These are phyloP conservation scores for Papilio protenor DNA, from an alignment of 2,888 invertebrate genomes.

Conservation along the genomic window DNA sequence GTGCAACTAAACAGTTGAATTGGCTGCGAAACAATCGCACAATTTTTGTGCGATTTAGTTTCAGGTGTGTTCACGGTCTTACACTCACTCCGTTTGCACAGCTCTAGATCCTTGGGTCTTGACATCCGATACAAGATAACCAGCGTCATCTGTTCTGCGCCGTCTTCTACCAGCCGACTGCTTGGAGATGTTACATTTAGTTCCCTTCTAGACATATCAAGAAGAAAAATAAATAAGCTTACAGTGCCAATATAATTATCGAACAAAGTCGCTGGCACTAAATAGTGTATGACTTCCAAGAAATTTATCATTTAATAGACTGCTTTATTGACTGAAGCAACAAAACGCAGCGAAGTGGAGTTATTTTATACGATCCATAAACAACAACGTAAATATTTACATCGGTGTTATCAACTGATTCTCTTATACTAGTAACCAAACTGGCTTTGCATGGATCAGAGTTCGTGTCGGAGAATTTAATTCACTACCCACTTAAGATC, in stretches of 20 bases:
- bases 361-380: slow-evolving; percentile 36
- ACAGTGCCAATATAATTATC: background rate
- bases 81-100: no score
- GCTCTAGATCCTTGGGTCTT: no score
- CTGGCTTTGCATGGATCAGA: background rate
- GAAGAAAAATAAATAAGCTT: background rate
- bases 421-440: slow-evolving; percentile 2
- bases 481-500: no score
- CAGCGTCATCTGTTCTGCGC: no score
- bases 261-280: background rate
- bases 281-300: background rate
- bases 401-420: slow-evolving; percentile 35
- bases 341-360: slow-evolving; percentile 17
- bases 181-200: no score
- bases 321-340: slow-evolving; percentile 24
- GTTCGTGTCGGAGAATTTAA: background rate
- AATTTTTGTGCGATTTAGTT: no score
- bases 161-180: no score
- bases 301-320: background rate
- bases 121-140: no score
- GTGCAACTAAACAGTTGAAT: no score
- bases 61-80: no score
- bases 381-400: slow-evolving; percentile 40
- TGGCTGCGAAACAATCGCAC: no score
- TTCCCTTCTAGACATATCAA: no score